A percentile compares a stretch with the other conserved stretches of the same genome.
Evolutionary conservation across 2,888 invertebrate species (phyloP).

Genomic region (Drosophila siamana): DNA sequence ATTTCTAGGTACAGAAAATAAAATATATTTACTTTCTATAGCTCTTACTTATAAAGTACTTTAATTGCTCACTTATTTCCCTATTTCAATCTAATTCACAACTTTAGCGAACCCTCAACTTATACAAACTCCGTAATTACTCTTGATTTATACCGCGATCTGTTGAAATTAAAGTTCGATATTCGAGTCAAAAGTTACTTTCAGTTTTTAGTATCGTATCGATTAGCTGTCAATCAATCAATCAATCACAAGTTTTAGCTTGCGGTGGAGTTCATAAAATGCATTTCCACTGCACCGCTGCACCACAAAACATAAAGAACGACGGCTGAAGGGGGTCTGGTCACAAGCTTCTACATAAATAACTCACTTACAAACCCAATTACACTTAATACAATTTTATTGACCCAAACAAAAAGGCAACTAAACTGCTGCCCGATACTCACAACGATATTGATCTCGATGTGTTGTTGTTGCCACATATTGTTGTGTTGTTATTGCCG

Average conservation of each 20-base stretch:
- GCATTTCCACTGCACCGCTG: slow-evolving; percentile 44
- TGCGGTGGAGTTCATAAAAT: slow-evolving; percentile 12
- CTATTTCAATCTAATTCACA: too few relatives aligned
- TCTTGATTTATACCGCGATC: slow-evolving; percentile 16
- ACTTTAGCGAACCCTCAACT: too few relatives aligned
- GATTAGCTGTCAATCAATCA: slow-evolving; percentile 58
- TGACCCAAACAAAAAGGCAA: slow-evolving; percentile 47
- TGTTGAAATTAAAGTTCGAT: slow-evolving; percentile 14
- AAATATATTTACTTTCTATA: too few relatives aligned
- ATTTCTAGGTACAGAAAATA: too few relatives aligned
- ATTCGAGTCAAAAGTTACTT: slow-evolving; percentile 38
- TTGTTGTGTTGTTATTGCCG: slow-evolving; percentile 28
- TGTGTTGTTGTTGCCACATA: slow-evolving; percentile 15
- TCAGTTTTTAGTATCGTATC: slow-evolving; percentile 42
- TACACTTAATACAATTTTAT: slow-evolving; percentile 76
- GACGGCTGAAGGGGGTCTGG: slow-evolving; percentile 17
- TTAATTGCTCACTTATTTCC: background rate
- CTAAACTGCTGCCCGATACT: slow-evolving; percentile 44
- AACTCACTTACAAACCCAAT: slow-evolving; percentile 75
- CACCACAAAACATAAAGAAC: slow-evolving; percentile 35
- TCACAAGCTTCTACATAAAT: slow-evolving; percentile 60
- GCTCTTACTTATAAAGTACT: too few relatives aligned
- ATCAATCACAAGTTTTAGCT: slow-evolving; percentile 63
- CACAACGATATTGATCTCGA: slow-evolving; percentile 54
- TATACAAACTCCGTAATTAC: slow-evolving; percentile 1